These are phyloP conservation scores for Caenorhabditis sinica DNA, from an alignment of 2,888 invertebrate species.

Conservation along the genomic window DNA sequence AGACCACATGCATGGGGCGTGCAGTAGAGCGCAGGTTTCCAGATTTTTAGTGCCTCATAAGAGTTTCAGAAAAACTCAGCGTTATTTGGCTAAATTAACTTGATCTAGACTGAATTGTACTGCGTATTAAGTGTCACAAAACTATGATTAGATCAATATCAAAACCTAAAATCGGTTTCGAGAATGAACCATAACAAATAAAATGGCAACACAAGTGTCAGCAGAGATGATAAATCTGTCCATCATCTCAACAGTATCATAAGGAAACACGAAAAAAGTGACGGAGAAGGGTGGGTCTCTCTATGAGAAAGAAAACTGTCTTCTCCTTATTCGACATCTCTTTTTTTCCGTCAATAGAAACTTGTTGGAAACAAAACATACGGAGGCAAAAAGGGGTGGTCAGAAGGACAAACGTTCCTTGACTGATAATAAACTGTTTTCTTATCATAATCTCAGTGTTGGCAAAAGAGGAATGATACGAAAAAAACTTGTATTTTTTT, in stretches of 20 bases:
- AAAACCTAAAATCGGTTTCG: not conserved
- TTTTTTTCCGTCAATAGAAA: conserved; percentile 34
- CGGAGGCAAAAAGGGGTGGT: not conserved
- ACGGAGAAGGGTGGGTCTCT: conserved; percentile 37
- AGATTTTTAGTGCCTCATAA: too few relatives aligned
- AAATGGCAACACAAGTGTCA: conserved; percentile 31
- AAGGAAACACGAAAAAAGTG: conserved; percentile 54
- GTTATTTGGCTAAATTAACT: not conserved
- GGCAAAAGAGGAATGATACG: conserved; percentile 11
- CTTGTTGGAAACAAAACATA: conserved; percentile 59
- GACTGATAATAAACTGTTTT: conserved; percentile 46
- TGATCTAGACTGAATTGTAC: not conserved
- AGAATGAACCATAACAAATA: not conserved
- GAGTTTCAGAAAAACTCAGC: not conserved
- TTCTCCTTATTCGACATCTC: conserved; percentile 5
- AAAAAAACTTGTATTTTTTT: conserved; percentile 56
- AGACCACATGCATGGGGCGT: too few relatives aligned
- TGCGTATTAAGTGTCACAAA: not conserved
- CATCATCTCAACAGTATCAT: conserved; percentile 40
- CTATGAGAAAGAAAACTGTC: conserved; percentile 21
- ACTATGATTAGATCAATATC: not conserved
- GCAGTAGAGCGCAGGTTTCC: too few relatives aligned
- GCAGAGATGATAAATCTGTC: conserved; percentile 36
- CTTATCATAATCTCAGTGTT: conserved; percentile 54
- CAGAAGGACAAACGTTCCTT: conserved; percentile 55